A percentile compares a stretch with the other conserved stretches of the same genome.
Conservation (phyloP, 2,797 vertebrate species). For the Liasis olivaceus region DNA sequence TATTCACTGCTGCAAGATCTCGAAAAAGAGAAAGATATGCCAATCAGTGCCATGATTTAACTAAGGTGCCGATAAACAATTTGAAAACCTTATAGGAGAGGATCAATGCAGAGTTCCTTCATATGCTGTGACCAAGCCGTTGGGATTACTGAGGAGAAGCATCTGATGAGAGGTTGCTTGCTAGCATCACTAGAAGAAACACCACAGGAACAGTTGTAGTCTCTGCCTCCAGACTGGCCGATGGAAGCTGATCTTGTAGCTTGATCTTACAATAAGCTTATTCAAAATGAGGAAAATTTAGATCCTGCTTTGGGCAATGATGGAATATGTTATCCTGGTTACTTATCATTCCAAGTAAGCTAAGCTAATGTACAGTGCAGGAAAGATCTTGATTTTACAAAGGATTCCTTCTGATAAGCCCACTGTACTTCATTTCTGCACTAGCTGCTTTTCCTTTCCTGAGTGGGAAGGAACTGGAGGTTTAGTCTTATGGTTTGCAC, state of each 20-base stretch:
- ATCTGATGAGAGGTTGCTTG: neutral
- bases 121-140: conserved; percentile 17
- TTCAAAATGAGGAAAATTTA: neutral
- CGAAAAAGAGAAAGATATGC: conserved; percentile 37
- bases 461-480: neutral
- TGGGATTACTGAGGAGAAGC: neutral
- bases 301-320: neutral
- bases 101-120: neutral
- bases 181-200: accelerated
- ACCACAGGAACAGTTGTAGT: neutral
- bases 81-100: neutral
- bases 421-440: no score
- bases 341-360: neutral
- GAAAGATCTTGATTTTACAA: neutral
- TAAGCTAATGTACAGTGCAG: no score
- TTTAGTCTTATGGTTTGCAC: neutral
- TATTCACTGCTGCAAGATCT: neutral
- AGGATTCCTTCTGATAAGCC: neutral
- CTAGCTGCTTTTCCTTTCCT: neutral
- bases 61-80: neutral
- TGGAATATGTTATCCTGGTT: neutral
- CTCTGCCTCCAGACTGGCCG: neutral
- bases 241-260: neutral
- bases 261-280: neutral
- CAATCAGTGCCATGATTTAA: conserved; percentile 22